These are phyloP conservation scores for Operophtera brumata DNA, from an alignment of 2,888 invertebrate species.

Conservation along the genomic window DNA sequence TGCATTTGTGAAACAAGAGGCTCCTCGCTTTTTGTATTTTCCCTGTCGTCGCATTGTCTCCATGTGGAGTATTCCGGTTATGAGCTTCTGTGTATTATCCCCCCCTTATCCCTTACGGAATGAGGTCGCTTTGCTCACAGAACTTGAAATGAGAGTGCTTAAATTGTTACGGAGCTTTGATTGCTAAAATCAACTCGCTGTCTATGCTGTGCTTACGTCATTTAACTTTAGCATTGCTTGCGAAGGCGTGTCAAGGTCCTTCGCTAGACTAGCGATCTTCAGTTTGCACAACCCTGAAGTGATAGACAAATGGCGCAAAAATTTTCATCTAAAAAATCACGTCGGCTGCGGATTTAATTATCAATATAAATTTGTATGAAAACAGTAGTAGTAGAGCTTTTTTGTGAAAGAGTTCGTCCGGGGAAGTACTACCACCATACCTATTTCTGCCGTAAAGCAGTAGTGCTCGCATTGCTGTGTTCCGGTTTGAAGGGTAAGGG, in stretches of 20 bases:
- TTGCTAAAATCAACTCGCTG: constrained; percentile 36
- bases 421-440: too few relatives aligned
- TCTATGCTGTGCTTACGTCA: constrained; percentile 36
- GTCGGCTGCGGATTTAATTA: too few relatives aligned
- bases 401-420: too few relatives aligned
- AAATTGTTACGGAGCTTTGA: constrained; percentile 26
- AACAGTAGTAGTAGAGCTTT: too few relatives aligned
- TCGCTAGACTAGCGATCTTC: constrained; percentile 35
- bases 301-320: constrained; percentile 21
- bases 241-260: constrained; percentile 55
- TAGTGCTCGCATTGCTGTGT: too few relatives aligned
- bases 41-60: constrained; percentile 34
- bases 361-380: too few relatives aligned
- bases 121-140: constrained; percentile 25
- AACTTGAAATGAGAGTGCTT: constrained; percentile 23
- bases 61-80: constrained; percentile 29
- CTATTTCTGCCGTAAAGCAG: too few relatives aligned
- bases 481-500: too few relatives aligned
- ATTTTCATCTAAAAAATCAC: not conserved
- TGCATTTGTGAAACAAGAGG: constrained; percentile 33
- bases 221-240: constrained; percentile 38
- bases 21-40: constrained; percentile 32
- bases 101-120: constrained; percentile 22
- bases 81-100: constrained; percentile 33
- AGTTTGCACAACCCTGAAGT: constrained; percentile 45